A percentile compares a stretch with the other conserved stretches of the same genome.
These are phyloP conservation scores for Lophius americanus DNA, from an alignment of 2,797 vertebrate genomes.

Conservation along the genomic window DNA sequence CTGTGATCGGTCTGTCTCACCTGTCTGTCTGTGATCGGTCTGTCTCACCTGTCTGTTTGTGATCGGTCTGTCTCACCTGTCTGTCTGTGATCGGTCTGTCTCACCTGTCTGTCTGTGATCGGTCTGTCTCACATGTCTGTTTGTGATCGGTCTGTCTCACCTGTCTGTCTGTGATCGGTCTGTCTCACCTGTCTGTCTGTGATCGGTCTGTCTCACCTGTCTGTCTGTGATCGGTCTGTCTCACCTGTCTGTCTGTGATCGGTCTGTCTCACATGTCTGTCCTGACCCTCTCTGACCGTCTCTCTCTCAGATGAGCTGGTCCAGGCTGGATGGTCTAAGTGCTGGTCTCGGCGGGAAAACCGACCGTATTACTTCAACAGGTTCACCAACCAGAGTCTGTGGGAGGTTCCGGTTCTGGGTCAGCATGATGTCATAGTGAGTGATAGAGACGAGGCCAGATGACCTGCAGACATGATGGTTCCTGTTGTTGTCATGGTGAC, in stretches of 20 bases:
- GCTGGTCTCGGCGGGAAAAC: constrained; percentile 97
- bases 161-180: too few species aligned
- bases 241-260: not conserved
- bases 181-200: not conserved
- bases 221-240: not conserved
- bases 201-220: not conserved
- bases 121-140: not conserved
- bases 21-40: not conserved
- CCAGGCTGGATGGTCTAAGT: constrained; percentile 98
- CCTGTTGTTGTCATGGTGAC: too few species aligned
- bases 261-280: not conserved
- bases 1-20: not conserved
- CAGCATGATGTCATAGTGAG: constrained; percentile 95
- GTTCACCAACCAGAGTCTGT: constrained; percentile 98
- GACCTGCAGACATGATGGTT: not conserved
- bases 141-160: not conserved
- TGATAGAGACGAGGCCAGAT: constrained; percentile 27
- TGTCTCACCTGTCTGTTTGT: not conserved
- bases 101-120: not conserved
- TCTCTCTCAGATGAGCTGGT: constrained; percentile 90
- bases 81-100: too few species aligned
- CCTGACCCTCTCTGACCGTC: not conserved
- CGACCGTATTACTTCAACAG: constrained; percentile 97
- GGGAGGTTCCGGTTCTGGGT: constrained; percentile 96
- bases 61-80: not conserved